phyloP scores from a whole-genome alignment of 2,113 vertebrate genomes.

The Oncorhynchus masou region DNA sequence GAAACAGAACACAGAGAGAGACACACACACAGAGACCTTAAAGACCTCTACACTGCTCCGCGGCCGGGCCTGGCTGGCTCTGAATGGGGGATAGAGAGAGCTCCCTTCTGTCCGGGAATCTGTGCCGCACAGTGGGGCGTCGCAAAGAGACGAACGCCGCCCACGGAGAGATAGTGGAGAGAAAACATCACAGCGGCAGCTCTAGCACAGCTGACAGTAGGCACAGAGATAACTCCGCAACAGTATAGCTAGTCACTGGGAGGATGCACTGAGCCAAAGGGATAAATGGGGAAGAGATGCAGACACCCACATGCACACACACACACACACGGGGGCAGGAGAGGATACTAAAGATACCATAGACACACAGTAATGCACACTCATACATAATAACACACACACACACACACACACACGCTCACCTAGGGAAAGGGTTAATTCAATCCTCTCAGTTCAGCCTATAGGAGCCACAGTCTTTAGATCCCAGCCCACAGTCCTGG shows the following conservation, averaged over 20 bases:
- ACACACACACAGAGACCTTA: not conserved
- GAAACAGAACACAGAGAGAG: not conserved
- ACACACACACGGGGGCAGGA: not conserved
- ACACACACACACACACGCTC: not conserved
- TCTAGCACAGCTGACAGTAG: not conserved
- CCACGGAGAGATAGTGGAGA: slow-evolving; percentile 35
- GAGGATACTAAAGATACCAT: not conserved
- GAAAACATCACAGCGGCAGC: not conserved
- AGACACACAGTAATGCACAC: not conserved
- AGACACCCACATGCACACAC: too few relatives aligned
- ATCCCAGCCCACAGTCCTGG: slow-evolving; percentile 40
- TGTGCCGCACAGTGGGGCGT: slow-evolving; percentile 33
- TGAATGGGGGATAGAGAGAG: slow-evolving; percentile 44
- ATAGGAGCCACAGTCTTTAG: slow-evolving; percentile 1
- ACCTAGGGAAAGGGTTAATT: slow-evolving; percentile 1
- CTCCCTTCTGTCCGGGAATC: slow-evolving; percentile 33
- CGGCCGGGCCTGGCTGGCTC: slow-evolving; percentile 14
- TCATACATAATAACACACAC: slow-evolving; percentile 7
- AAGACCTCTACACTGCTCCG: not conserved
- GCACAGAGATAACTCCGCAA: not conserved
- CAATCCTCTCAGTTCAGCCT: slow-evolving; percentile 18
- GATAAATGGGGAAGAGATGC: not conserved
- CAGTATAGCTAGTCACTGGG: not conserved
- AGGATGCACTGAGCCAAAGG: not conserved
- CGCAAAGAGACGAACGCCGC: slow-evolving; percentile 24